These are phyloP conservation scores for Dreissena rostriformis DNA, from an alignment of 1,140 invertebrate genomes.

Conservation along the genomic window DNA sequence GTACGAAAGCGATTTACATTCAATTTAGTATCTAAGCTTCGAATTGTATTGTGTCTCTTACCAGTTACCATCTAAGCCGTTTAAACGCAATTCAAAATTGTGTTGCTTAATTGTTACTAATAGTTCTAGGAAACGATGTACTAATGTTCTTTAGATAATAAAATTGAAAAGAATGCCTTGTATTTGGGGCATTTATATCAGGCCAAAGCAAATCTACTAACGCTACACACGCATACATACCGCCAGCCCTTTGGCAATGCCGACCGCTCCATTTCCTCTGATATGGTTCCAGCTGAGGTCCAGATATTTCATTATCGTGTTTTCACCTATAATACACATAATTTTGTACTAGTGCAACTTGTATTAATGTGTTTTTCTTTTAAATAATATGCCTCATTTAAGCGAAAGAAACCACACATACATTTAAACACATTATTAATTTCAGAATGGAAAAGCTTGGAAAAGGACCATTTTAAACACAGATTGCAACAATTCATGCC, in stretches of 20 bases:
- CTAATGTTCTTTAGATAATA: background rate
- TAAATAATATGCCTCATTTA: background rate
- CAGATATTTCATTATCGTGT: slow-evolving; percentile 56
- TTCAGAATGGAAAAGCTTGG: too few relatives aligned
- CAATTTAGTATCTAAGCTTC: too few relatives aligned
- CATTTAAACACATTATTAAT: too few relatives aligned
- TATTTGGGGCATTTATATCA: background rate
- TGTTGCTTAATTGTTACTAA: background rate
- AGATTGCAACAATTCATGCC: too few relatives aligned
- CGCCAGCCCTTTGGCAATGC: slow-evolving; percentile 63
- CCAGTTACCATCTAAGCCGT: too few relatives aligned
- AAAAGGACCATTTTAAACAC: too few relatives aligned
- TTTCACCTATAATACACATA: slow-evolving; percentile 49
- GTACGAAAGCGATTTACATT: background rate
- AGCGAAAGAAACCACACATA: background rate
- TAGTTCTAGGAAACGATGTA: background rate
- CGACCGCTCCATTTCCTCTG: slow-evolving; percentile 66
- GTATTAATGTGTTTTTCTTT: background rate
- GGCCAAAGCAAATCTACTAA: background rate
- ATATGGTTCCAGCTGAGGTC: slow-evolving; percentile 75
- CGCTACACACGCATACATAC: slow-evolving; percentile 44
- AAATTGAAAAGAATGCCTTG: background rate
- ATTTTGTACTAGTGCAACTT: background rate
- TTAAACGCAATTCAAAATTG: too few relatives aligned
- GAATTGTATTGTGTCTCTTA: too few relatives aligned